Base-by-base conservation (phyloP, 1,140 invertebrate genomes). In the Fopius arisanus region DNA sequence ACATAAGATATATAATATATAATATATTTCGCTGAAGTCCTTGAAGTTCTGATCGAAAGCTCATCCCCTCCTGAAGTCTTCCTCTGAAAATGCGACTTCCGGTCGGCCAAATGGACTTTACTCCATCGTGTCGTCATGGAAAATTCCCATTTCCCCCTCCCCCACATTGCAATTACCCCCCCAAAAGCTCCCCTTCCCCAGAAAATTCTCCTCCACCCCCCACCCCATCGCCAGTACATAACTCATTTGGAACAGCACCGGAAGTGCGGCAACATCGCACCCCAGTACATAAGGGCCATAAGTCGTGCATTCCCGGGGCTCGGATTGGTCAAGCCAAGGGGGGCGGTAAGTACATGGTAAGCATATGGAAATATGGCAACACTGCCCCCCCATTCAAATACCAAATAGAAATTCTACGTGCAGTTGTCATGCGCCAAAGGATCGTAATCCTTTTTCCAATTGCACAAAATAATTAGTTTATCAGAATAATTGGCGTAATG, bases 261-360 rank as follows among this genome's bases (percentile, higher is more conserved):
- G 82, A 84, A 82, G 80, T 82, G 77, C 83, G 86, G 84, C 86
- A 88, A 87, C 86, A 80, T 87, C 82, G 86, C 86, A 88, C 82
- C 6, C 28, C 3, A 65, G 40, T 65, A 72, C 28, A 65, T 72
- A 65, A 48, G 33, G 23, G 43, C 28, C 28, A 73, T 59, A n/a
- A 31, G 29, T 1, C 6, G 43, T 26, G 62, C 14, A 29, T 29
- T 65, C 33, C 4, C 14, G 5, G 1, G 29, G 14, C 7, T 65
- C 14, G 3, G 26, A 33, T n/a, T 65, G 26, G 28, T 2, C 2
- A 14, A 4, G 29, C 12, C 2, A 59, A 59, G 3, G 54, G 54
- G 4, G 54, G 51, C 1, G 54, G 54, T 5, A 12, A 37, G n/a
- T 37, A 37, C 9, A 37, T 2, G 33, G 33, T n/a, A n/a, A 37